phyloP scores from a whole-genome alignment of 2,797 vertebrate species.

The Apodemus agrarius region DNA sequence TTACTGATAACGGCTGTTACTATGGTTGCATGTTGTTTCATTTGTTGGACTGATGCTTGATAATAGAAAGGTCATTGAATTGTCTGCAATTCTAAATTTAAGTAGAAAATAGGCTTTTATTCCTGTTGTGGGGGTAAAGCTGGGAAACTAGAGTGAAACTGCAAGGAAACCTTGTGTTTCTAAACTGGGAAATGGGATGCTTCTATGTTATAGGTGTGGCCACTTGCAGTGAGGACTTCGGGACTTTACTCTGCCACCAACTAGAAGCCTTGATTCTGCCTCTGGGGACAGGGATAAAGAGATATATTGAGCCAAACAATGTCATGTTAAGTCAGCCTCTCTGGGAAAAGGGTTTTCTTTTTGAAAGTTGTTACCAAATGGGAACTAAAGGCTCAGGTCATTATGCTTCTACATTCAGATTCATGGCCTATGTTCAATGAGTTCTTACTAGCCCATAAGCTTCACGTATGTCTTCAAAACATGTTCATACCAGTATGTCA shows the following conservation, averaged over 20 bases:
- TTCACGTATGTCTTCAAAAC: conserved; percentile 44
- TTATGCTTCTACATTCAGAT: background rate
- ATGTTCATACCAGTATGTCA: background rate
- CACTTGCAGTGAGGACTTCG: background rate
- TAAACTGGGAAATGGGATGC: background rate
- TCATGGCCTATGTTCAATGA: conserved; percentile 15
- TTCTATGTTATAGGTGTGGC: background rate
- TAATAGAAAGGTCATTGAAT: conserved; percentile 59
- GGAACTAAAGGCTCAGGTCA: background rate
- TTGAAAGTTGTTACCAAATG: background rate
- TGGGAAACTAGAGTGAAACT: conserved; percentile 41
- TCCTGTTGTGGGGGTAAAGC: background rate
- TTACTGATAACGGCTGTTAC: conserved; percentile 57
- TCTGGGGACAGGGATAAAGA: background rate
- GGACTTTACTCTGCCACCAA: background rate
- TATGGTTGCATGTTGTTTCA: conserved; percentile 62
- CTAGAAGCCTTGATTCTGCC: background rate
- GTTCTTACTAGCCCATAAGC: conserved; percentile 41
- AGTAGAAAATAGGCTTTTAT: conserved; percentile 7
- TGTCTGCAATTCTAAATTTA: conserved; percentile 59
- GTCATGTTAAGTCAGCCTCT: conserved; percentile 14
- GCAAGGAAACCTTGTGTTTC: background rate
- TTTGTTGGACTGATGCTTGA: conserved; percentile 64
- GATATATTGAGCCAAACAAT: conserved; percentile 51
- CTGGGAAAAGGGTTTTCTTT: conserved; percentile 28